Conservation (phyloP, 2,797 vertebrate genomes). For the Tinamus major region DNA sequence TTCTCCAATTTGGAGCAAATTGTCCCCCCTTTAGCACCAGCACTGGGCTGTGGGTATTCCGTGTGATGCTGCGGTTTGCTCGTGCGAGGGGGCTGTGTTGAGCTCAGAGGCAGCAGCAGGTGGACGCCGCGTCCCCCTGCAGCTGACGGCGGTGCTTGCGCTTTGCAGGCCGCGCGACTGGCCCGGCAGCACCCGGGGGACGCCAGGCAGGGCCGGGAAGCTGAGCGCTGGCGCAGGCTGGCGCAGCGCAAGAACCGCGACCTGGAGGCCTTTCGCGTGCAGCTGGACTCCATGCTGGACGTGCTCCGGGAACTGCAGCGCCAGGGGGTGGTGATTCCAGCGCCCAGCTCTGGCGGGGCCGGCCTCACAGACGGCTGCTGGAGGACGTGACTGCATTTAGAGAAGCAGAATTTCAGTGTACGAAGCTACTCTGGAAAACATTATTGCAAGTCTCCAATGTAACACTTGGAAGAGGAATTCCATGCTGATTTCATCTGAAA, state of each 20-base stretch:
- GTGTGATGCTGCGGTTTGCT: not conserved
- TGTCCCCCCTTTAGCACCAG: not conserved
- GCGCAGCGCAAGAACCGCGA: constrained; percentile 87
- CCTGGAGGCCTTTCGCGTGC: constrained; percentile 88
- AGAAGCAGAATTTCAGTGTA: not conserved
- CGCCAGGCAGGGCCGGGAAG: constrained; percentile 80
- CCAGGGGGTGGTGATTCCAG: constrained; percentile 87
- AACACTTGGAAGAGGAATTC: not conserved
- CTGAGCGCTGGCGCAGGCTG: constrained; percentile 86
- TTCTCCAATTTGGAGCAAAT: not conserved
- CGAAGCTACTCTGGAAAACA: not conserved
- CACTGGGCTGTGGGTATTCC: not conserved
- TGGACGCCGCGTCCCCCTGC: not conserved
- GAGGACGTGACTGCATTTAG: not conserved
- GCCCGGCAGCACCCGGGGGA: too few species aligned
- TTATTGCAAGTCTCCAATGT: not conserved
- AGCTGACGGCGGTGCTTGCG: not conserved
- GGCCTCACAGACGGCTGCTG: constrained; percentile 34
- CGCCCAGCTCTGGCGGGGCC: constrained; percentile 35
- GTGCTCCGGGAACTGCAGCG: constrained; percentile 89
- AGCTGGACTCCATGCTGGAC: constrained; percentile 93
- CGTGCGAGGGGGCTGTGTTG: not conserved
- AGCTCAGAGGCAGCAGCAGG: too few species aligned
- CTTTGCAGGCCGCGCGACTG: constrained; percentile 81
- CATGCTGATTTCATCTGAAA: not conserved